Evolutionary conservation across 2,113 vertebrate genomes (phyloP).

Genomic region (Colossoma macropomum): DNA sequence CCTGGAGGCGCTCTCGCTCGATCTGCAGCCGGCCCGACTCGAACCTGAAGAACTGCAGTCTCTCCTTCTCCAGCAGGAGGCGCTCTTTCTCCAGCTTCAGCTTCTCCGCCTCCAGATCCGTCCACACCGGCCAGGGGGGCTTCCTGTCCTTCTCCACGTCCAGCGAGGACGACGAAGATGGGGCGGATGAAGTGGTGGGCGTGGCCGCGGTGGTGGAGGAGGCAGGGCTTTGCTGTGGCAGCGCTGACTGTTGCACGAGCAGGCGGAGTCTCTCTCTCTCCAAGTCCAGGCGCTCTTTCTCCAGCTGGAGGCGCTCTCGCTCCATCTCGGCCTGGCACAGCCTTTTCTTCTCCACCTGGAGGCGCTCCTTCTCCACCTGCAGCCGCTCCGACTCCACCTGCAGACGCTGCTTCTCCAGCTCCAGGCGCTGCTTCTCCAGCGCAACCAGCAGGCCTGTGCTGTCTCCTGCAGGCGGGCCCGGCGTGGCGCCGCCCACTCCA

Average conservation of each 20-base stretch:
- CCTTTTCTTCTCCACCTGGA: slow-evolving; percentile 87
- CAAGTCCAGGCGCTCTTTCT: slow-evolving; percentile 87
- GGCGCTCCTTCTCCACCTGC: slow-evolving; percentile 88
- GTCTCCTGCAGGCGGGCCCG: slow-evolving; percentile 69
- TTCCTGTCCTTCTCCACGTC: slow-evolving; percentile 81
- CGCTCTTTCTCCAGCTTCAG: slow-evolving; percentile 91
- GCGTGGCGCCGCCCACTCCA: slow-evolving; percentile 15
- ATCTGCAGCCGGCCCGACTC: slow-evolving; percentile 91
- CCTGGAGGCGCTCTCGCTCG: slow-evolving; percentile 90
- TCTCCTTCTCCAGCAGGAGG: slow-evolving; percentile 89
- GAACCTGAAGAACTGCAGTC: slow-evolving; percentile 91
- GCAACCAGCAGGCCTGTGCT: slow-evolving; percentile 83
- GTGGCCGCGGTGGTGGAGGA: slow-evolving; percentile 67
- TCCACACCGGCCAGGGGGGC: slow-evolving; percentile 70
- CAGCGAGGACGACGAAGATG: slow-evolving; percentile 55
- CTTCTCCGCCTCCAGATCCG: slow-evolving; percentile 88
- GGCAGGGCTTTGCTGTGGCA: slow-evolving; percentile 65
- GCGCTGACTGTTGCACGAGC: slow-evolving; percentile 75
- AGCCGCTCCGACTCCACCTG: slow-evolving; percentile 87
- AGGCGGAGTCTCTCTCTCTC: slow-evolving; percentile 86
- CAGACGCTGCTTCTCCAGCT: slow-evolving; percentile 88
- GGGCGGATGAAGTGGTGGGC: slow-evolving; percentile 59
- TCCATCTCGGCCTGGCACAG: slow-evolving; percentile 85
- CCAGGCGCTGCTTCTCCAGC: slow-evolving; percentile 90
- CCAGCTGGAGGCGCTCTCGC: slow-evolving; percentile 86